A percentile compares a stretch with the other conserved stretches of the same genome.
Conservation (phyloP, 1,140 invertebrate genomes). For the Platyscapa corneri region DNA sequence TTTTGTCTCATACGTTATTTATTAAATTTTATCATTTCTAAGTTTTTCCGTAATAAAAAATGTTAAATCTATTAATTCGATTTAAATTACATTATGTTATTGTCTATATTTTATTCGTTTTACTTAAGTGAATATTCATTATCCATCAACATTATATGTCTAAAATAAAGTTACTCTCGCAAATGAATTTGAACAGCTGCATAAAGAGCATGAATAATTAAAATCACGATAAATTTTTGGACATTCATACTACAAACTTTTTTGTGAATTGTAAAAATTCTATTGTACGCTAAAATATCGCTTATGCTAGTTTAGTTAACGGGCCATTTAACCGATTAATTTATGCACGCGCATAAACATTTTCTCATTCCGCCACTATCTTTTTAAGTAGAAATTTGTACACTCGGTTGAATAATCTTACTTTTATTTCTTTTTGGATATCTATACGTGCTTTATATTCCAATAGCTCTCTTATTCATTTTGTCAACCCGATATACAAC, state of each 20-base stretch:
- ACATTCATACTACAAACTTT: not conserved
- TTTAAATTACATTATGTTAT: not conserved
- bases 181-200: not conserved
- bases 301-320: not conserved
- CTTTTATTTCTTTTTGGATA: not conserved
- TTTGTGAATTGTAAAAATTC: not conserved
- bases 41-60: not conserved
- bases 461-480: not conserved
- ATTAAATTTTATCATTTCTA: not conserved
- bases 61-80: not conserved
- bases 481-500: not conserved
- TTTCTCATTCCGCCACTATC: not conserved
- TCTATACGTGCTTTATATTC: not conserved
- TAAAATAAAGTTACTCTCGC: slow-evolving; percentile 1
- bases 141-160: not conserved
- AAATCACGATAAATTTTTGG: not conserved
- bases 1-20: not conserved
- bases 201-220: not conserved
- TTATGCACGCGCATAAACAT: not conserved
- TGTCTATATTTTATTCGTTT: not conserved
- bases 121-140: not conserved
- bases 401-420: not conserved
- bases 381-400: slow-evolving; percentile 4
- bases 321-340: not conserved
- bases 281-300: not conserved